phyloP scores from a whole-genome alignment of 2,888 invertebrate genomes.

The Ophion ellenae region DNA sequence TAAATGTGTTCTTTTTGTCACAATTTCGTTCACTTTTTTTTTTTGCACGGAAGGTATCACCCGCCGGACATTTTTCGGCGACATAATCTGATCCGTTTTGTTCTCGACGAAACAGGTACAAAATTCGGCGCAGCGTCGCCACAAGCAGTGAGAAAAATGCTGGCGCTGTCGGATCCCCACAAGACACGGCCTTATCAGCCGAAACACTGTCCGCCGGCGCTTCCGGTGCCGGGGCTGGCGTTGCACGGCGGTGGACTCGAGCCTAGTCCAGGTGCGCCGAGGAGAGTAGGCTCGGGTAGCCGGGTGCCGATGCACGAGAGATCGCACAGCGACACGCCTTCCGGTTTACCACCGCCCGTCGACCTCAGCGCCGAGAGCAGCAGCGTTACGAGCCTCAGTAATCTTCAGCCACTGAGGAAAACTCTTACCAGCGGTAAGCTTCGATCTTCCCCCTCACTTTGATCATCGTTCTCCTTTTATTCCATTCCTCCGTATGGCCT shows the following conservation, averaged over 20 bases:
- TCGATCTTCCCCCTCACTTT: conserved; percentile 16
- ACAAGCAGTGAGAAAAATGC: conserved; percentile 97
- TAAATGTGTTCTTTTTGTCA: not conserved
- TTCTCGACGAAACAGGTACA: conserved; percentile 75
- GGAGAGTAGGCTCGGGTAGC: conserved; percentile 85
- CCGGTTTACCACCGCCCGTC: conserved; percentile 91
- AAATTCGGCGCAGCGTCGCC: conserved; percentile 94
- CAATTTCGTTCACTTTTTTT: not conserved
- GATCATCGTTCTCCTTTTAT: not conserved
- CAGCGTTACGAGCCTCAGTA: conserved; percentile 96
- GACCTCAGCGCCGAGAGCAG: conserved; percentile 97
- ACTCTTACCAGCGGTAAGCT: conserved; percentile 89
- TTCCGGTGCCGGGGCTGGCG: conserved; percentile 87
- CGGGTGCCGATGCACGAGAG: conserved; percentile 90
- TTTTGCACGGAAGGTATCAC: not conserved
- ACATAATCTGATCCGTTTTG: not conserved
- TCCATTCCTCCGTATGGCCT: not conserved
- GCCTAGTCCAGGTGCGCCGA: conserved; percentile 86
- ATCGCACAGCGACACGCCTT: conserved; percentile 95
- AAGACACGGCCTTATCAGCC: conserved; percentile 96
- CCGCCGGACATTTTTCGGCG: not conserved
- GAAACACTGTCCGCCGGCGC: conserved; percentile 86
- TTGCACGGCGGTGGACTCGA: conserved; percentile 84
- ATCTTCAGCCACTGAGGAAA: conserved; percentile 92
- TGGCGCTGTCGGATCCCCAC: conserved; percentile 94